Evolutionary conservation across 2,888 invertebrate species (phyloP).

Genomic region (Caenorhabditis plicata): DNA sequence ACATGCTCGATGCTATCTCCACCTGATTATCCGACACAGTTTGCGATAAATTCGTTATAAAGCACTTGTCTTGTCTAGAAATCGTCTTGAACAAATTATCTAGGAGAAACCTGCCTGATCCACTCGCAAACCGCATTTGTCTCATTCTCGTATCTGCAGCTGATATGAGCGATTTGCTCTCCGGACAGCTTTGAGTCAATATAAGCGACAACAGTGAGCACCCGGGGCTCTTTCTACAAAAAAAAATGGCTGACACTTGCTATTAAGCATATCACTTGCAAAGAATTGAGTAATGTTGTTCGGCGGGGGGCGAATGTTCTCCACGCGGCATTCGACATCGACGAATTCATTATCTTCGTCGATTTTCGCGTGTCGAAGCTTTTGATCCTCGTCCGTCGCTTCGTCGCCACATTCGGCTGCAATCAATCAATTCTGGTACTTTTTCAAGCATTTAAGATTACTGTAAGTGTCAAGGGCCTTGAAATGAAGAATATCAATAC

Average conservation of each 20-base stretch:
- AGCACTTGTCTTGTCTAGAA: conserved; percentile 43
- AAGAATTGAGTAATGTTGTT: conserved; percentile 40
- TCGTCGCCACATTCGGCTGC: conserved; percentile 49
- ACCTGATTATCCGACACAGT: conserved; percentile 12
- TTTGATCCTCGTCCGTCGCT: conserved; percentile 51
- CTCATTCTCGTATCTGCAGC: conserved; percentile 39
- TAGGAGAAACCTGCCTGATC: conserved; percentile 28
- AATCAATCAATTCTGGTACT: not conserved
- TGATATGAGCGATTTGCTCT: conserved; percentile 52
- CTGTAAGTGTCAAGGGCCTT: conserved; percentile 46
- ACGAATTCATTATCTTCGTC: conserved; percentile 51
- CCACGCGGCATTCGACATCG: conserved; percentile 52
- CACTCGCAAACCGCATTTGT: conserved; percentile 43
- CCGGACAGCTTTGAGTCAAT: conserved; percentile 42
- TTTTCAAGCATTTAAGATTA: conserved; percentile 5
- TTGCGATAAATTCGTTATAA: conserved; percentile 42
- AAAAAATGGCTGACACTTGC: not conserved
- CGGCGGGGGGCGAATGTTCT: conserved; percentile 32
- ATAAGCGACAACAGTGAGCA: conserved; percentile 50
- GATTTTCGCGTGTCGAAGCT: conserved; percentile 46
- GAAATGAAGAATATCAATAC: conserved; percentile 51
- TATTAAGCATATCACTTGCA: conserved; percentile 12
- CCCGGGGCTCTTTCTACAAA: conserved; percentile 46
- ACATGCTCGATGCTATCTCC: conserved; percentile 27
- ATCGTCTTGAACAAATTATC: not conserved